Base-by-base conservation (phyloP, 1,140 invertebrate species). In the Scaptomyza montana region DNA sequence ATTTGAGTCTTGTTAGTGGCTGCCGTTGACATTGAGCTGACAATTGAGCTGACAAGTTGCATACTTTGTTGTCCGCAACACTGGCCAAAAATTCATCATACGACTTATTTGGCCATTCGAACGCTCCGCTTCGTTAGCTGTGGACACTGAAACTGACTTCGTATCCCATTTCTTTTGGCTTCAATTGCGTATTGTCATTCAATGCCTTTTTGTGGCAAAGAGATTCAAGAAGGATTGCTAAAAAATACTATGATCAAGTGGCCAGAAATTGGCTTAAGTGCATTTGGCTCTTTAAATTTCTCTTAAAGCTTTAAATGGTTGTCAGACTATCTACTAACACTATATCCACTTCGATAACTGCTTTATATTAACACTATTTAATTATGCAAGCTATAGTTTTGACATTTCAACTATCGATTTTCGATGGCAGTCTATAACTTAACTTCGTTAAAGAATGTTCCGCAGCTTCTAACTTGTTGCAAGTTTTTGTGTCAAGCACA, bases 101-200 rank as follows among this genome's bases (percentile, higher is more conserved):
- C 67, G 80, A 75, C 75, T 85, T 77, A 84, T 85, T 85, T 80
- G 45, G 62, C 80, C 74, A 86, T 85, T 71, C 85, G 80, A 62
- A 69, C 33, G 49, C 57, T 65, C 53, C n/a, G n/a, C n/a, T n/a
- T n/a, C 71, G 61, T 78, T 63, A 60, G 19, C 41, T 62, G 54
- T 51, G 56, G 46, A 19, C 19, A 53, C 9, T 28, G 43, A 30
- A 39, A 51, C 21, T 28, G 30, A 47, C 25, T 13, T n/a, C 7
- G n/a, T 33, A 7, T 10, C 19, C 19, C 8, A 59, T 45, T 12
- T 6, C 8, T n/a, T 46, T 45, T 39, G 25, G 65, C 43, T 70
- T 21, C 10, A n/a, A 47, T 45, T 46, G 57, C 57, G 45, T 73
- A 36, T 59, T 63, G 39, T 57, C 67, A 67, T 41, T 61, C 49